A percentile compares a stretch with the other conserved stretches of the same genome.
phyloP scores from a whole-genome alignment of 30 jellyfish, hydroid and myxozoan species.

The Nemopilema nomurai region DNA sequence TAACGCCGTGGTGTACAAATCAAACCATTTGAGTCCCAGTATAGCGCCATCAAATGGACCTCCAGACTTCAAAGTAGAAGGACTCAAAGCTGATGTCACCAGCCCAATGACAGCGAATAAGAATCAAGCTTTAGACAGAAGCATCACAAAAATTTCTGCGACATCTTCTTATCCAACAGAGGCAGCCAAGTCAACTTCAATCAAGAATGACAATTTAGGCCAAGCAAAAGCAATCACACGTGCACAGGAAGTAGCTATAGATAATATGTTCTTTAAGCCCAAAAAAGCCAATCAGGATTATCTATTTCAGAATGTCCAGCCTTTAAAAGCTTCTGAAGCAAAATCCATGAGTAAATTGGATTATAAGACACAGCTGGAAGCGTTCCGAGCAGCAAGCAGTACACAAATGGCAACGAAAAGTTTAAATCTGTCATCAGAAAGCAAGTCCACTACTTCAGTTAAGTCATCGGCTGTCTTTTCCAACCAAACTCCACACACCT shows the following conservation, averaged over 20 bases:
- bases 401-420: neutral
- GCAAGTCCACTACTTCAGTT: neutral
- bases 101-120: neutral
- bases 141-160: neutral
- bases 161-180: neutral
- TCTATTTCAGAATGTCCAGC: neutral
- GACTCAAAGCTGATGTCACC: too few relatives aligned
- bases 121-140: neutral
- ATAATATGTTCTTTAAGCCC: constrained; percentile 35
- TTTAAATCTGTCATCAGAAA: neutral
- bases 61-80: neutral
- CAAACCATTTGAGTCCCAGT: neutral
- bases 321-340: neutral
- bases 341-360: neutral
- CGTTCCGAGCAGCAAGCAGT: neutral
- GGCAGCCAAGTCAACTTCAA: neutral
- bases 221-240: neutral
- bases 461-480: neutral
- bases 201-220: neutral
- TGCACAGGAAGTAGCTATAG: constrained; percentile 20
- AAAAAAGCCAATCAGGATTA: neutral
- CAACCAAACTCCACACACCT: neutral
- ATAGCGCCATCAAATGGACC: neutral
- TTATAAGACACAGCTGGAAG: neutral
- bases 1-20: neutral